A percentile compares a stretch with the other conserved stretches of the same genome.
phyloP scores from a whole-genome alignment of 1,140 invertebrate species.

The Heliconius hewitsoni region DNA sequence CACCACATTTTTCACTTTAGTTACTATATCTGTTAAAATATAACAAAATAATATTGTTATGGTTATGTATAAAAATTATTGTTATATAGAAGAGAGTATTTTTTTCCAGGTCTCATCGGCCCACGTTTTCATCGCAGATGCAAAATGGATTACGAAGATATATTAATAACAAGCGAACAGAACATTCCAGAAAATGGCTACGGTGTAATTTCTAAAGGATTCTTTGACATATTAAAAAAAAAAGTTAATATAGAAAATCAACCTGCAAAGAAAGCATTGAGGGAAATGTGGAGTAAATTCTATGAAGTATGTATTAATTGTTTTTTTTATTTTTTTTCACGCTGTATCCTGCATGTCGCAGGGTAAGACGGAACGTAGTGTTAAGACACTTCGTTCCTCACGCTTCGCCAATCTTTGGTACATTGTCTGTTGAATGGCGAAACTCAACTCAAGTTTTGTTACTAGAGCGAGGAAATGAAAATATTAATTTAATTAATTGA shows the following conservation, averaged over 20 bases:
- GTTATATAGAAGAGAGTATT: too few species aligned
- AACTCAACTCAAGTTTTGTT: too few species aligned
- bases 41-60: too few species aligned
- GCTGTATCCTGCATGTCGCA: background rate
- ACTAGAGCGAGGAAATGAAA: too few species aligned
- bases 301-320: slow-evolving; percentile 55
- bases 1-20: too few species aligned
- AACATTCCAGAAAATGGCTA: slow-evolving; percentile 74
- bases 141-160: slow-evolving; percentile 80
- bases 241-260: slow-evolving; percentile 47
- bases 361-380: too few species aligned
- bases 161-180: slow-evolving; percentile 72
- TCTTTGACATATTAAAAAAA: slow-evolving; percentile 63
- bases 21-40: too few species aligned
- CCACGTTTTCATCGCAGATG: slow-evolving; percentile 68
- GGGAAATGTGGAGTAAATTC: slow-evolving; percentile 71
- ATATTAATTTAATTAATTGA: too few species aligned
- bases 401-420: too few species aligned
- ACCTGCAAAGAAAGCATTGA: slow-evolving; percentile 59
- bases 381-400: too few species aligned
- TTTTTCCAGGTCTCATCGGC: slow-evolving; percentile 69
- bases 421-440: too few species aligned
- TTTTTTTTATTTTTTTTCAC: background rate
- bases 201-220: slow-evolving; percentile 62
- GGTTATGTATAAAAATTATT: too few species aligned